Evolutionary conservation across 1,140 invertebrate species (phyloP), one percentile per base, ranked within the genome.

Genomic region (Penaeus chinensis): DNA sequence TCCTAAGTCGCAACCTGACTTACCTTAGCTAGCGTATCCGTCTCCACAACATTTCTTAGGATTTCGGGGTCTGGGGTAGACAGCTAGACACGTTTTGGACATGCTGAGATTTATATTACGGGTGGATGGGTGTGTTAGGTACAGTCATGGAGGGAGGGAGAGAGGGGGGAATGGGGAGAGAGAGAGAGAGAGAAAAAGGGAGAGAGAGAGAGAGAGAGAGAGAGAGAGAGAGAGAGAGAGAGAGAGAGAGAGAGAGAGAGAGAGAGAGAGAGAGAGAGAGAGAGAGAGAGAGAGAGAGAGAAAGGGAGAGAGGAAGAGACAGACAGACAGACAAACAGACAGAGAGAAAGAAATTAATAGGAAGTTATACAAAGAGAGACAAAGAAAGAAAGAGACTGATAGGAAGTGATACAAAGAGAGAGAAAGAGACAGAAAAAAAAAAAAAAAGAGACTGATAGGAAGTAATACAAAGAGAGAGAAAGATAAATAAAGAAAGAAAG

Each of bases 191-290:
- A 78, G 24, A n/a, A 32, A 42, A 3, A 37, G 18, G 24, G 78
- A 60, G 24, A 47, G 24, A 60, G 78, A 61, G 42, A 19, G 24
- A 61, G 61, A 62, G 27, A 27, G 54, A 54, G 10, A 18, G 60
- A 81, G 60, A 63, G 76, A 78, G 32, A 47, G 76, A 78, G 76
- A 78, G 32, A 78, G 76, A 78, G 32, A 78, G 74, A 78, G 32
- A 78, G 76, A 78, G 32, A 78, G 76, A 78, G 32, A 78, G 32
- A 47, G 76, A 78, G 76, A 78, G 20, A 78, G 37, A 78, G 32
- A 78, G 74, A 78, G 32, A 78, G 76, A 78, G 32, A 47, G 76
- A 78, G 76, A 78, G 20, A 78, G 37, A 78, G 32, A 78, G 74
- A 78, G 32, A 78, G 76, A 78, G 42, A 32, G 27, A 42, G 22